Percentiles rank a stretch among this genome's conserved stretches.
phyloP scores from a whole-genome alignment of 2,113 vertebrate genomes.

The Nerophis ophidion region DNA sequence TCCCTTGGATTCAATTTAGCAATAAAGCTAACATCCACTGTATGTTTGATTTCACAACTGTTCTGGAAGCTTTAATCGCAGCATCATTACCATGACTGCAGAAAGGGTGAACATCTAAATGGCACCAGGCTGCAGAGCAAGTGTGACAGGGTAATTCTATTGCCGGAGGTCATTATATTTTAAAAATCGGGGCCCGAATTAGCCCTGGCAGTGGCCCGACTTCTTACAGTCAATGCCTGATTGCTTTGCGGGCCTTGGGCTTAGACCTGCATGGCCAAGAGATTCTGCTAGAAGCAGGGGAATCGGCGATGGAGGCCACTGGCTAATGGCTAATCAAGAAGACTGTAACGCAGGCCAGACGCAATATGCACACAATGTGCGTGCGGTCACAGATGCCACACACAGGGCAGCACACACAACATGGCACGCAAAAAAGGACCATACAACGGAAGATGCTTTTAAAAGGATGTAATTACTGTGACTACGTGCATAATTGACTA shows the following conservation, averaged over 20 bases:
- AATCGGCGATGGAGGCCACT: constrained; percentile 28
- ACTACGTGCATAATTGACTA: neutral
- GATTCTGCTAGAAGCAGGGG: constrained; percentile 27
- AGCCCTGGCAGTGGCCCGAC: constrained; percentile 31
- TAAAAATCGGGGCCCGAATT: constrained; percentile 38
- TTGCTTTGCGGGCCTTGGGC: constrained; percentile 25
- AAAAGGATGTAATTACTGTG: neutral
- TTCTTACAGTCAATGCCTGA: constrained; percentile 16
- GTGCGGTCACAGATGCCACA: constrained; percentile 8
- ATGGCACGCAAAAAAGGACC: neutral
- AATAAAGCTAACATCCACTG: constrained; percentile 11
- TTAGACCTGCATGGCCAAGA: constrained; percentile 18
- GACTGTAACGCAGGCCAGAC: constrained; percentile 23
- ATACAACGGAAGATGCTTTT: neutral
- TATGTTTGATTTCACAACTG: constrained; percentile 50
- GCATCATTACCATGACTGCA: constrained; percentile 18
- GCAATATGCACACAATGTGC: neutral
- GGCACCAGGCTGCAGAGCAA: constrained; percentile 26
- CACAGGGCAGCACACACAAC: constrained; percentile 12
- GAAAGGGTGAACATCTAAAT: constrained; percentile 24
- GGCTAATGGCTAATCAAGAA: constrained; percentile 50
- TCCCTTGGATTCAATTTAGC: constrained; percentile 11
- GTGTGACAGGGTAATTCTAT: constrained; percentile 49
- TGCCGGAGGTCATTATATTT: constrained; percentile 45
- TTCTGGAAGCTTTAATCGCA: constrained; percentile 30